phyloP scores from a whole-genome alignment of 1,140 invertebrate species.

The Polyergus mexicanus region DNA sequence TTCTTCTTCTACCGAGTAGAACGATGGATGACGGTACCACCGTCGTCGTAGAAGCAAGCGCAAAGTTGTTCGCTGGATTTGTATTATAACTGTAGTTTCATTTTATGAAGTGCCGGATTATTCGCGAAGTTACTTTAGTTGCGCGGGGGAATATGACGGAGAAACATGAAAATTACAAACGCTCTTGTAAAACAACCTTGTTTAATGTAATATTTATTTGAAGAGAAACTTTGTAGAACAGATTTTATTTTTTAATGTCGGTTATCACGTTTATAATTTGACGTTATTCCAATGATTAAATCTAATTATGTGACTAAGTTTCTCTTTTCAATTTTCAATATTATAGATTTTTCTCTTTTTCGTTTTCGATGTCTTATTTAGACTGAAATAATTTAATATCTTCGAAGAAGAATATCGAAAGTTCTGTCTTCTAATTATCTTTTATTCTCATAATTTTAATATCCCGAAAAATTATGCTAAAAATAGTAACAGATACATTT shows the following conservation, averaged over 20 bases:
- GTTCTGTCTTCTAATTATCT: neutral
- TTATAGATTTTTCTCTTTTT: neutral
- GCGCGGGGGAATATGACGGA: neutral
- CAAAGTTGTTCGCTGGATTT: constrained; percentile 46
- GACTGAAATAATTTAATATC: neutral
- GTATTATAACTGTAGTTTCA: constrained; percentile 9
- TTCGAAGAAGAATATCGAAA: neutral
- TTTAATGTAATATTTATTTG: constrained; percentile 3
- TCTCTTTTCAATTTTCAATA: neutral
- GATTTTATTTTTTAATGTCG: neutral
- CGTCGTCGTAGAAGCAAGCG: constrained; percentile 24
- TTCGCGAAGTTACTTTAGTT: constrained; percentile 19
- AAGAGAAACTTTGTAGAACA: neutral
- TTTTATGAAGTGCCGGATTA: constrained; percentile 6
- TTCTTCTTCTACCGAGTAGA: constrained; percentile 40
- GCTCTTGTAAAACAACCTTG: constrained; percentile 1
- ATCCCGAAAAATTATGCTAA: neutral
- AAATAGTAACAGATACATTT: neutral
- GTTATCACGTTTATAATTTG: neutral
- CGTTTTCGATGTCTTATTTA: neutral
- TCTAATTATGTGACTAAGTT: neutral
- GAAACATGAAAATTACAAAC: constrained; percentile 24
- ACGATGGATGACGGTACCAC: constrained; percentile 8
- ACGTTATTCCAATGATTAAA: neutral
- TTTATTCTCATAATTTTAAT: neutral